Evolutionary conservation across 2,888 invertebrate species (phyloP), one percentile per base, ranked within the genome.

Genomic region (Eudasyphora cyanicolor): DNA sequence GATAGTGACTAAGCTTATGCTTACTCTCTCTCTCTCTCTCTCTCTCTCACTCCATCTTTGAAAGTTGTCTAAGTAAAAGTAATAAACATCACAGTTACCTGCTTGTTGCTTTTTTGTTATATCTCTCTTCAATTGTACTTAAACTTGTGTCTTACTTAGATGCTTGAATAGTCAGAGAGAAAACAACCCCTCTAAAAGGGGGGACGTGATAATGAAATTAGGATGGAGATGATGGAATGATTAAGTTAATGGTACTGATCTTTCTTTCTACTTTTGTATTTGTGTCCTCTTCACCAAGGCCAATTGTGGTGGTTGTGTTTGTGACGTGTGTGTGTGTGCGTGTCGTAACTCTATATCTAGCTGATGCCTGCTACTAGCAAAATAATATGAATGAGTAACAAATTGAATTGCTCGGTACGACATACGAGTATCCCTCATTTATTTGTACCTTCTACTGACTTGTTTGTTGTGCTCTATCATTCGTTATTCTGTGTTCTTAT

Each of bases 401-500:
- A 57, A 57, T 57, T 27, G 57, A 57, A n/a, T 45, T n/a, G 45
- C 45, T 45, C 45, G 45, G n/a, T 6, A 45, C 45, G 5, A 32
- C 32, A 32, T 8, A 6, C 32, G 32, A 32, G 32, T 32, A 32
- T 32, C 32, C 14, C 57, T 24, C 14, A 24, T 27, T 57, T 64
- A 14, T 51, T 70, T 45, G 54, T 64, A n/a, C n/a, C n/a, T n/a
- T n/a, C n/a, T n/a, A n/a, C 57, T 24, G 27, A 24, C 24, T 57
- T 64, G n/a, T 51, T 70, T 45, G 54, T 64, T 49, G 64, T 75
- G 51, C 19, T 51, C 38, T 70, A 35, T 51, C 74, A 78, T 79
- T 45, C 82, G n/a, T n/a, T n/a, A n/a, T n/a, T n/a, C n/a, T 86
- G 78, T 87, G 76, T 64, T 87, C 77, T 85, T 83, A 70, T 86